These are phyloP conservation scores for Achlya flavicornis DNA, from an alignment of 2,888 invertebrate species.

Conservation along the genomic window DNA sequence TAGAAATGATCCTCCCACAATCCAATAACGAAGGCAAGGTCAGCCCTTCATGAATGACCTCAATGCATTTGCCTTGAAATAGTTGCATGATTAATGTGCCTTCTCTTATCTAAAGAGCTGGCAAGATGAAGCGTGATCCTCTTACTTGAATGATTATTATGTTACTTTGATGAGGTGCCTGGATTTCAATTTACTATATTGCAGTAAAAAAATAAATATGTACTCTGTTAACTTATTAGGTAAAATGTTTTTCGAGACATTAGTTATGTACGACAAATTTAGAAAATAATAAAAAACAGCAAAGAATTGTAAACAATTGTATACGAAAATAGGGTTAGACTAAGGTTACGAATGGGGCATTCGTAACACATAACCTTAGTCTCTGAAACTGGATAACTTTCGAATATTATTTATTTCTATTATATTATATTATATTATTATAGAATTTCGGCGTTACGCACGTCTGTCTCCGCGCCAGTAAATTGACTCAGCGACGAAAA, in stretches of 20 bases:
- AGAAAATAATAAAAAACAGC: too few relatives aligned
- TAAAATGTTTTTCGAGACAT: too few relatives aligned
- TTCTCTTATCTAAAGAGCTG: conserved; percentile 68
- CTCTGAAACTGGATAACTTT: conserved; percentile 42
- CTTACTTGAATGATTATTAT: too few relatives aligned
- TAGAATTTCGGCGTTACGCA: conserved; percentile 47
- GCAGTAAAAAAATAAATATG: too few relatives aligned
- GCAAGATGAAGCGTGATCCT: conserved; percentile 45
- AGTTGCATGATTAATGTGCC: conserved; percentile 75
- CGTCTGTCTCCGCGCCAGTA: conserved; percentile 27
- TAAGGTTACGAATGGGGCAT: too few relatives aligned
- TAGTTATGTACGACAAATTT: too few relatives aligned
- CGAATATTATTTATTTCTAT: too few relatives aligned
- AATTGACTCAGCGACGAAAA: conserved; percentile 65
- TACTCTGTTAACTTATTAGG: too few relatives aligned
- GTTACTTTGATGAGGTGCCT: too few relatives aligned
- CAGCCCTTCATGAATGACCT: conserved; percentile 78
- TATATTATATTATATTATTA: too few relatives aligned
- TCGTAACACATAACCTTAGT: conserved; percentile 19
- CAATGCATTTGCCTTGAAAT: conserved; percentile 80
- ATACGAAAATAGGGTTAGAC: too few relatives aligned
- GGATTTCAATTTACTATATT: background rate
- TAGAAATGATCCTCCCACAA: conserved; percentile 65
- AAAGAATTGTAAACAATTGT: too few relatives aligned
- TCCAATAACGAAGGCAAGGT: conserved; percentile 70